A percentile compares a stretch with the other conserved stretches of the same genome.
Conservation (phyloP, 2,113 vertebrate species). For the Paramormyrops kingsleyae region DNA sequence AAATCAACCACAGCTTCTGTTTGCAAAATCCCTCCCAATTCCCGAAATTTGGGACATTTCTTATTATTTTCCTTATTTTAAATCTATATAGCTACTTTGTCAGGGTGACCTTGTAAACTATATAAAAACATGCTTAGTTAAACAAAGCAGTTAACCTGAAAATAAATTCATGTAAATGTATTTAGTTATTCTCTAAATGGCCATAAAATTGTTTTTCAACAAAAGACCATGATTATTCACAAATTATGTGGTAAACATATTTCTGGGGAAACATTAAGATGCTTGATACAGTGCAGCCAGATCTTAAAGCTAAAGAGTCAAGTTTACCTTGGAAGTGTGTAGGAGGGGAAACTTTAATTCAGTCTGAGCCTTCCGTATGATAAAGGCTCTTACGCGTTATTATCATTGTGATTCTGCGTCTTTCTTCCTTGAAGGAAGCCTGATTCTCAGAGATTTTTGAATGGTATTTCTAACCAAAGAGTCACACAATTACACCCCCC, state of each 20-base stretch:
- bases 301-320: background rate
- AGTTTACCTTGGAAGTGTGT: background rate
- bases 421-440: background rate
- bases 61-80: conserved; percentile 33
- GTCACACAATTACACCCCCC: background rate
- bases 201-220: conserved; percentile 54
- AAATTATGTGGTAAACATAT: background rate
- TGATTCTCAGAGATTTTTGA: background rate
- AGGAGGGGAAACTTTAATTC: background rate
- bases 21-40: conserved; percentile 48
- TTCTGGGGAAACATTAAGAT: background rate
- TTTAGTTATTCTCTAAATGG: conserved; percentile 51
- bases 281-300: background rate
- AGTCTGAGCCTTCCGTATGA: background rate
- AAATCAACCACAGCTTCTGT: conserved; percentile 57
- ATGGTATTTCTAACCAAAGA: background rate
- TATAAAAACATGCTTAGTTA: conserved; percentile 47
- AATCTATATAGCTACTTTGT: conserved; percentile 34
- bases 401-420: background rate
- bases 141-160: conserved; percentile 44
- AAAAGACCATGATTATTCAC: conserved; percentile 23
- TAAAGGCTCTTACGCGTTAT: background rate
- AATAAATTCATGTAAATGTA: conserved; percentile 35
- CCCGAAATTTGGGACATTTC: conserved; percentile 40
- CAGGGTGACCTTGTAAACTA: conserved; percentile 52